Percentiles rank a stretch among this genome's conserved stretches.
Conservation (phyloP, 2,888 invertebrate species). For the Heteropelma amictum region DNA sequence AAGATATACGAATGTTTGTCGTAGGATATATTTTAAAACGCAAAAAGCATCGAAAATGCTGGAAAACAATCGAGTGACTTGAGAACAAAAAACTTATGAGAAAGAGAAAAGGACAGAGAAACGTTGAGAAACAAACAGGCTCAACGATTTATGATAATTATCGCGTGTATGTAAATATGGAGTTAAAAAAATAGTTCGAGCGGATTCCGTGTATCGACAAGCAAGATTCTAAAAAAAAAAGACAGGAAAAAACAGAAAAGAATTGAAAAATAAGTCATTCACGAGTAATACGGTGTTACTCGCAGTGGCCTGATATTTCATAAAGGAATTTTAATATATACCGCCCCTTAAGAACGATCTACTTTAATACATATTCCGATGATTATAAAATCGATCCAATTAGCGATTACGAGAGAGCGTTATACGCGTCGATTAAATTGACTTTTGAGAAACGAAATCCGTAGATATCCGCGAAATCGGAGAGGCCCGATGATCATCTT, state of each 20-base stretch:
- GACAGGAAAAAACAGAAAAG: neutral
- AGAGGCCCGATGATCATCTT: too few relatives aligned
- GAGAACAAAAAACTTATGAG: slow-evolving; percentile 40
- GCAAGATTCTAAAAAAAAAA: slow-evolving; percentile 52
- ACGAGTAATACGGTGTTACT: slow-evolving; percentile 47
- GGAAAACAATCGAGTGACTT: slow-evolving; percentile 46
- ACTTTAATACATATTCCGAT: slow-evolving; percentile 53
- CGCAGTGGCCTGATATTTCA: slow-evolving; percentile 60
- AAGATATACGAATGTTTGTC: slow-evolving; percentile 66
- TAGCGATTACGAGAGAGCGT: slow-evolving; percentile 14
- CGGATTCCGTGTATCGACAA: slow-evolving; percentile 51
- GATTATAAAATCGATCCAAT: slow-evolving; percentile 28
- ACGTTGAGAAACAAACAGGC: slow-evolving; percentile 60
- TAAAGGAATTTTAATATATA: slow-evolving; percentile 60
- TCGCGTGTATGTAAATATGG: slow-evolving; percentile 53
- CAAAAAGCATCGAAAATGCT: slow-evolving; percentile 60
- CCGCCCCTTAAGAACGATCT: slow-evolving; percentile 53
- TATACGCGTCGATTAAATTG: slow-evolving; percentile 22
- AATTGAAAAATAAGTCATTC: slow-evolving; percentile 36
- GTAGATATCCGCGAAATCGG: too few relatives aligned
- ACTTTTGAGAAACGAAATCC: too few relatives aligned
- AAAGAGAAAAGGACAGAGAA: too few relatives aligned
- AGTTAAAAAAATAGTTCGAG: slow-evolving; percentile 52
- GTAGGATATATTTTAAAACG: slow-evolving; percentile 69
- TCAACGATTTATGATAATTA: slow-evolving; percentile 59